Percentiles rank a stretch among this genome's conserved stretches.
Conservation (phyloP, 2,888 invertebrate genomes). For the Netelia fuscicornis region DNA sequence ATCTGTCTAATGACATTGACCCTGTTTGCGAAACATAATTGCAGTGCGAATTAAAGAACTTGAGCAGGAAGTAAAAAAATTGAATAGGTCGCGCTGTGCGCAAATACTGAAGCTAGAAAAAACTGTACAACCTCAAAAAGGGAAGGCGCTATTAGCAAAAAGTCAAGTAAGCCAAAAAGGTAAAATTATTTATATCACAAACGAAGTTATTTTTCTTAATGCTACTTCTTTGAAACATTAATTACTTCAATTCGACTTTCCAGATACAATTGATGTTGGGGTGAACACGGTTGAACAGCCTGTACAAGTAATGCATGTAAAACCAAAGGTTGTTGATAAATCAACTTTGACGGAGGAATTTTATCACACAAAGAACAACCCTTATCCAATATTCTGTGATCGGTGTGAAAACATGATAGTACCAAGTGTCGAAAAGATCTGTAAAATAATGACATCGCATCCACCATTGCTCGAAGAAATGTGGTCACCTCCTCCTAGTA, state of each 20-base stretch:
- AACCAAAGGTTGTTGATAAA: conserved; percentile 61
- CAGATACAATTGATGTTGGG: conserved; percentile 59
- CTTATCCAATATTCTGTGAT: conserved; percentile 77
- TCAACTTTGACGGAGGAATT: conserved; percentile 72
- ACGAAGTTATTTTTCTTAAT: background rate
- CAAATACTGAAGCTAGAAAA: conserved; percentile 57
- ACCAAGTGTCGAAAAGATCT: conserved; percentile 75
- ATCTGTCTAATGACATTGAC: background rate
- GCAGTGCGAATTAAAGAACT: conserved; percentile 73
- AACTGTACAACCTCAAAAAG: conserved; percentile 42
- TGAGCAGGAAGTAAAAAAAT: conserved; percentile 71
- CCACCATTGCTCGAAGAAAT: conserved; percentile 72
- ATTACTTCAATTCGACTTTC: background rate
- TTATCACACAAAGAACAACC: conserved; percentile 67
- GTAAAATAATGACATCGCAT: conserved; percentile 72
- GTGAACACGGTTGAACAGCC: conserved; percentile 48
- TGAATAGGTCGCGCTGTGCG: conserved; percentile 53
- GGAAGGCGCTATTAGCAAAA: conserved; percentile 48
- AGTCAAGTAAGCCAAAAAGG: conserved; percentile 30
- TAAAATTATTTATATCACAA: conserved; percentile 19
- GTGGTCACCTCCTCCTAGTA: conserved; percentile 64
- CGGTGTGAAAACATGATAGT: conserved; percentile 72
- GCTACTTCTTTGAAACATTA: background rate
- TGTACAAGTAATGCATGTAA: conserved; percentile 13
- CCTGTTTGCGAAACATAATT: conserved; percentile 37